Percentiles rank a stretch among this genome's conserved stretches.
Conservation (phyloP, 64 coral and sea anemone species). For the Montipora sp. region DNA sequence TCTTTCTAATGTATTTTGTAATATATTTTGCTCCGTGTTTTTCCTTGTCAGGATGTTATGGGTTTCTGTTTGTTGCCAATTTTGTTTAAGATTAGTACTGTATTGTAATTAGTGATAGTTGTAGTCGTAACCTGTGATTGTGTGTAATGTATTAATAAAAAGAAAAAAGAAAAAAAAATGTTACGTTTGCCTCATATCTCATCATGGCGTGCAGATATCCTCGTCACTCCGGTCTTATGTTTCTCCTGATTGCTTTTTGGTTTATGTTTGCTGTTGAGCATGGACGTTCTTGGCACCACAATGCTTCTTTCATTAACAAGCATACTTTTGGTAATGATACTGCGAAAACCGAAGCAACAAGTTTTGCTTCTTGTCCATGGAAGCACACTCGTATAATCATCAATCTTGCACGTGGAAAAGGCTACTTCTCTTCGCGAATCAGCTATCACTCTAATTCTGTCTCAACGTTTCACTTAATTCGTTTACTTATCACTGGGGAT, state of each 20-base stretch:
- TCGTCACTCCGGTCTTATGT: not conserved
- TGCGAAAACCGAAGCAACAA: not conserved
- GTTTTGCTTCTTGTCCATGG: not conserved
- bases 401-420: constrained; percentile 19
- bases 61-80: no score
- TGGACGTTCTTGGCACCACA: not conserved
- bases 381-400: constrained; percentile 9
- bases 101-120: no score
- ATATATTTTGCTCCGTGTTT: no score
- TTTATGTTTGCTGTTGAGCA: not conserved
- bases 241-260: not conserved
- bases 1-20: no score
- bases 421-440: constrained; percentile 32
- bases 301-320: not conserved
- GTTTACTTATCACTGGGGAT: constrained; percentile 21
- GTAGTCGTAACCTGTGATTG: no score
- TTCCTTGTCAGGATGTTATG: no score
- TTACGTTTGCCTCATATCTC: no score
- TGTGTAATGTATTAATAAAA: no score
- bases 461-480: constrained; percentile 9
- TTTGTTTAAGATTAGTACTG: no score
- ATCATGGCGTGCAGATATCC: not conserved
- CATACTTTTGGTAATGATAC: not conserved
- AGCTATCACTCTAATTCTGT: constrained; percentile 6
- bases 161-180: no score